Evolutionary conservation across 2,888 invertebrate genomes (phyloP), one percentile per base, ranked within the genome.

Genomic region (Linhomoeus sp.): DNA sequence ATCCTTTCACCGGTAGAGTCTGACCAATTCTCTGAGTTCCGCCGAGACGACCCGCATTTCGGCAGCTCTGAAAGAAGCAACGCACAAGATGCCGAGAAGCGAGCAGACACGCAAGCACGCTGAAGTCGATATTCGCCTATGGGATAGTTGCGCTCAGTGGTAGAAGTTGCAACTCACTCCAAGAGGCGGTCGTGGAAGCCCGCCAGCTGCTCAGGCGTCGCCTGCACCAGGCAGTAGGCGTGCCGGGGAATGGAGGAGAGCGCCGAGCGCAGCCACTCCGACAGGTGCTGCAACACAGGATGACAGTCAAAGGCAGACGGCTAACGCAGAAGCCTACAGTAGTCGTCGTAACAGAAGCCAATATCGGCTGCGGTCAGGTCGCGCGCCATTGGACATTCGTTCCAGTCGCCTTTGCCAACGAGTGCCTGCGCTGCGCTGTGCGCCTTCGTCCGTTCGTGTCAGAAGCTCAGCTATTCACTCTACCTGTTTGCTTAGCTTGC

Each of bases 1-100:
- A 35, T 35, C 12, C 12, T 35, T 12, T 19, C 39, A 20, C 75
- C 85, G 82, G 70, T 81, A 88, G 45, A 87, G 75, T 57, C 82
- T 75, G 45, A 82, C 78, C 66, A 88, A 83, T 63, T 82, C 83
- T 63, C 81, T 77, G 44, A 88, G 70, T 49, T 82, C 76, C 59
- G 78, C 73, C 5, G 79, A 77, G 58, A 85, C 76, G 51, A 78
- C 76, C 68, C 84, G 85, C 51, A 78, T 72, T 61, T 79, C 77
- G 51, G 80, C 78, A 46, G 81, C 76, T 54, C 66, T 64, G 81
- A 79, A 74, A 51, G 75, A 75, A 15, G 37, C 9, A 19, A 41
- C 33, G 19, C 29, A 45, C 36, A 40, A 23, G 33, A 46, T 45
- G 5, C 2, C 26, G 23, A 15, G 20, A 49, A 29, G 5, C 19